These are phyloP conservation scores for Muscina levida DNA, from an alignment of 2,888 invertebrate species.

Conservation along the genomic window DNA sequence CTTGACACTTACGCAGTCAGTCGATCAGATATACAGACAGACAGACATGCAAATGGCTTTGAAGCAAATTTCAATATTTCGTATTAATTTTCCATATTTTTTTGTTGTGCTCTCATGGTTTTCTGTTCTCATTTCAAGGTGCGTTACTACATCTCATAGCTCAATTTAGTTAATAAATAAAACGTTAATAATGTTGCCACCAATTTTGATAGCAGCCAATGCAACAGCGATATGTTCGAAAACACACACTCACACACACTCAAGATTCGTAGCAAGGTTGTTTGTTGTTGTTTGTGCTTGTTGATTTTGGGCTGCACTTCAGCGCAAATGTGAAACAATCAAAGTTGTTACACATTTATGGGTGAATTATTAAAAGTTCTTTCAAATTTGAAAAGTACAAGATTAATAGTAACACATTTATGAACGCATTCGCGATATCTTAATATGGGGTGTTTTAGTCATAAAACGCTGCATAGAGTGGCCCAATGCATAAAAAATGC, in stretches of 20 bases:
- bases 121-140: slow-evolving; percentile 18
- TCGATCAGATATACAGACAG: too few relatives aligned
- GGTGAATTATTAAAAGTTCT: slow-evolving; percentile 36
- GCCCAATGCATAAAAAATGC: slow-evolving; percentile 5
- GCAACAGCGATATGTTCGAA: too few relatives aligned
- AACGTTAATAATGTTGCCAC: slow-evolving; percentile 23
- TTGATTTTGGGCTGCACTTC: too few relatives aligned
- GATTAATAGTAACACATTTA: slow-evolving; percentile 2
- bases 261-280: slow-evolving; percentile 29
- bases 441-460: neutral
- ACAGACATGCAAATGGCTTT: slow-evolving; percentile 6
- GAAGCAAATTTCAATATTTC: slow-evolving; percentile 13
- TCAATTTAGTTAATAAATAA: slow-evolving; percentile 25
- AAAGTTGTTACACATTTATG: slow-evolving; percentile 30
- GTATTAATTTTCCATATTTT: too few relatives aligned
- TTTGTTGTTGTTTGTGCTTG: neutral
- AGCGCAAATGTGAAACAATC: neutral
- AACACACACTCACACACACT: neutral
- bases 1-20: slow-evolving; percentile 55
- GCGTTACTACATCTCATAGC: slow-evolving; percentile 4
- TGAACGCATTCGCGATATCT: slow-evolving; percentile 16
- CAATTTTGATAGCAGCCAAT: slow-evolving; percentile 17
- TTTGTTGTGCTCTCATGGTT: neutral
- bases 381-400: slow-evolving; percentile 10
- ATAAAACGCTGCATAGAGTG: too few relatives aligned